Evolutionary conservation across 2,113 vertebrate species (phyloP).

Genomic region (Leptodactylus fuscus): DNA sequence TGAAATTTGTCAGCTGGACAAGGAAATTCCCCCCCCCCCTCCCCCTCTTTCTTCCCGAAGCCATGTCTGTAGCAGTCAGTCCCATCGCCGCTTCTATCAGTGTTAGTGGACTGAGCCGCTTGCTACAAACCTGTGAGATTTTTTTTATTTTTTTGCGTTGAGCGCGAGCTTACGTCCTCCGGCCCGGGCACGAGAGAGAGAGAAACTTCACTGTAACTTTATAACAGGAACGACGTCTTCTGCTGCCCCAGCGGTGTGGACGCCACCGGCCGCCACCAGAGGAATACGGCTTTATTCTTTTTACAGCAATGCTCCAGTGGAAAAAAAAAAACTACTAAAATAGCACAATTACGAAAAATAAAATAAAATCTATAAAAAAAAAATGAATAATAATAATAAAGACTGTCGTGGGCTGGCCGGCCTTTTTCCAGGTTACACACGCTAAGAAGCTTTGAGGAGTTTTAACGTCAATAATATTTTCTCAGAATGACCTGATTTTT

Average conservation of each 20-base stretch:
- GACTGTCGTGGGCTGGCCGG: conserved; percentile 69
- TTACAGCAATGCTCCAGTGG: conserved; percentile 67
- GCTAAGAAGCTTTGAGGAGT: conserved; percentile 75
- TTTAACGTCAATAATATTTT: conserved; percentile 56
- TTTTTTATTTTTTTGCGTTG: conserved; percentile 69
- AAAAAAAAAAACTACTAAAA: conserved; percentile 62
- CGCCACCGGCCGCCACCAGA: conserved; percentile 67
- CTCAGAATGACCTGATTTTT: conserved; percentile 63
- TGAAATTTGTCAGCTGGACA: conserved; percentile 80
- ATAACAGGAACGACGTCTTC: conserved; percentile 67
- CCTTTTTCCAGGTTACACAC: conserved; percentile 76
- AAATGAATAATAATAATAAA: not conserved
- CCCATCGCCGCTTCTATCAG: conserved; percentile 75
- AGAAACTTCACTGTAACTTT: conserved; percentile 69
- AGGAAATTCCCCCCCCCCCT: conserved; percentile 74
- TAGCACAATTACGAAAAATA: conserved; percentile 65
- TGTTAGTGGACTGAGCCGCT: conserved; percentile 82
- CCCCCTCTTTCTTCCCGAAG: too few species aligned
- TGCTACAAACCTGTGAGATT: conserved; percentile 77
- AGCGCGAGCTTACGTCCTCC: conserved; percentile 72
- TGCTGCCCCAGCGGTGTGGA: conserved; percentile 67
- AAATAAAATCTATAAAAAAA: not conserved
- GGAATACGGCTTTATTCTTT: conserved; percentile 70
- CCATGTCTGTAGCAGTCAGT: conserved; percentile 83
- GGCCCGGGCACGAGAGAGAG: conserved; percentile 69